Base-by-base conservation (phyloP, 2,113 vertebrate species). In the Oriolus oriolus region DNA sequence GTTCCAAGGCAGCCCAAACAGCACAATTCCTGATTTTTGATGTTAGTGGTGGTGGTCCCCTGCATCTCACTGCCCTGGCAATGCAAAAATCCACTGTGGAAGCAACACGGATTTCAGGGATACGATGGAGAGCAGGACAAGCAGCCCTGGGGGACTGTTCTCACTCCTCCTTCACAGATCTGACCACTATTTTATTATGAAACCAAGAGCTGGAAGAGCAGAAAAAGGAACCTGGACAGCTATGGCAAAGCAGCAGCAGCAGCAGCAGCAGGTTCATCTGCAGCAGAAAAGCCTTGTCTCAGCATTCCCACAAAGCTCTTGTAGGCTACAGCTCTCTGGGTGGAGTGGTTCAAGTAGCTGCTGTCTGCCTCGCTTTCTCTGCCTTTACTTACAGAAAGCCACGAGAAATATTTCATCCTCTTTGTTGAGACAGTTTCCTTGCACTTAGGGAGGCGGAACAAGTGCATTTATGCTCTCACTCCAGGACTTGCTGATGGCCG, bases 401-500 rank as follows among this genome's bases (percentile, higher is more conserved):
- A 94, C 1, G 18, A 90, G 90, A 89, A 95, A 91, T 77, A 94
- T 91, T 96, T 87, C 87, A 66, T 86, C 37, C 54, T 49, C 75
- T 83, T 94, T 91, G 70, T 76, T 87, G 93, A 93, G 79, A 17
- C 66, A 30, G 80, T 88, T 96, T 54, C 84, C 68, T 73, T 76
- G 84, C 75, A 39, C 91, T 93, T 84, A 76, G 87, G 60, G 56
- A 93, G 64, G 81, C 50, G 11, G 87, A 82, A 95, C 82, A 91
- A 95, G 78, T 74, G 89, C 94, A 79, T 93, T 94, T 95, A 64
- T 87, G 89, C 63, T 94, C 91, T 93, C 89, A 68, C 61, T 85
- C 74, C 91, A 90, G 79, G 87, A 73, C 75, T 53, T 65, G 45
- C 70, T 87, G 87, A 87, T 82, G 89, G 77, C 65, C 4, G 0